Base-by-base conservation (phyloP, 2,888 invertebrate genomes). In the Cryptocephalus primarius region DNA sequence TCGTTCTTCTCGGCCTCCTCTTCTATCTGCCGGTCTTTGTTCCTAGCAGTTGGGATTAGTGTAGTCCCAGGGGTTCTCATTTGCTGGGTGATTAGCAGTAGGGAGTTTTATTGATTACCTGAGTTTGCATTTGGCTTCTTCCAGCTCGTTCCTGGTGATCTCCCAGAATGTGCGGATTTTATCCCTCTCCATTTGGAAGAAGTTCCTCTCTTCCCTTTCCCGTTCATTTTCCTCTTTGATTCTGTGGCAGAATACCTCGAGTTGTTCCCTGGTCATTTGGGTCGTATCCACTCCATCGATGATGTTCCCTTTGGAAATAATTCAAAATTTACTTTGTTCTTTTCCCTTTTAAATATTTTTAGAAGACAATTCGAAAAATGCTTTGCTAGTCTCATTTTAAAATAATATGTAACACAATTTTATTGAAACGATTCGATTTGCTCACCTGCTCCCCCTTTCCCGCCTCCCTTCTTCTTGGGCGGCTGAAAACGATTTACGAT, bases 141-240 rank as follows among this genome's bases (percentile, higher is more conserved):
- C 90, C 39, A 94, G 71, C 64, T 95, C 90, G 58, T 87, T 83
- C 55, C 89, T 80, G 0, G 93, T 88, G 45, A 95, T 92, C 70
- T 95, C 94, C 95, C 95, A 96, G 67, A 93, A 94, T 4, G 90
- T 90, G 56, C 91, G 79, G 11, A 95, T 77, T 72, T 94, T 94
- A 67, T 95, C 95, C 56, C 95, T 76, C 72, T 96, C 96, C 60
- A 95, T 69, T 71, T 95, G 95, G 62, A 93, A 95, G 67, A 87
- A 95, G 69, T 95, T 95, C 45, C 96, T 74, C 69, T 96, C 95
- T 69, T 95, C 95, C 60, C 95, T 76, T 69, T 96, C 95, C 47
- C 89, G 80, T 64, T 95, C 94, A 66, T 94, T 76, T 73, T 95
- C 93, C 64, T 90, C 90, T 65, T 89, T 83, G 13, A 94, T 81